A percentile compares a stretch with the other conserved stretches of the same genome.
Conservation (phyloP, 2,797 vertebrate species). For the Ceyx erithaca region DNA sequence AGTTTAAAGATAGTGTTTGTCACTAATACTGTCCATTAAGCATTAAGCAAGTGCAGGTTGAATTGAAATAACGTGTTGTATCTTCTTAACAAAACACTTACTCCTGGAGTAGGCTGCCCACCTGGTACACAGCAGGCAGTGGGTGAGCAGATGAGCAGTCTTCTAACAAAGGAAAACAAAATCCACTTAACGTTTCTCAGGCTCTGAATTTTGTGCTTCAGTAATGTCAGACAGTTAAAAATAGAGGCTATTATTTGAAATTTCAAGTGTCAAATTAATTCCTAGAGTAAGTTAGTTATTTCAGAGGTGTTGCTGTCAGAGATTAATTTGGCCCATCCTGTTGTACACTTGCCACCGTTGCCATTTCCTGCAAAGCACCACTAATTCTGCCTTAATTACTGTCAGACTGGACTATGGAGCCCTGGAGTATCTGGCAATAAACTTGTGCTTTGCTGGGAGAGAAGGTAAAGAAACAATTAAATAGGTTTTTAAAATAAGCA, state of each 20-base stretch:
- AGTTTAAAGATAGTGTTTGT: not conserved
- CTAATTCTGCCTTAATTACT: constrained; percentile 68
- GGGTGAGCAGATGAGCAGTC: not conserved
- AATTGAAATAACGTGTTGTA: not conserved
- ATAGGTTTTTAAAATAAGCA: constrained; percentile 69
- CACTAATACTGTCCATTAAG: not conserved
- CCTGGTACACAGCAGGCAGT: not conserved
- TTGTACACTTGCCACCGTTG: not conserved
- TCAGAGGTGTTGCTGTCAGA: constrained; percentile 26
- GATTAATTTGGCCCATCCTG: constrained; percentile 29
- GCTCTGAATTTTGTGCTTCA: not conserved
- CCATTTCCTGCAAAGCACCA: constrained; percentile 28
- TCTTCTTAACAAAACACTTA: not conserved
- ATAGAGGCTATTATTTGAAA: constrained; percentile 48
- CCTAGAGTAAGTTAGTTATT: constrained; percentile 17
- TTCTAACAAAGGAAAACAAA: constrained; percentile 23
- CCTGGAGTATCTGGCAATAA: constrained; percentile 59
- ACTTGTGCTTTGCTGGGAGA: constrained; percentile 56
- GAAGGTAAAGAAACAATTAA: constrained; percentile 75
- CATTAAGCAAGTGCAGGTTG: not conserved
- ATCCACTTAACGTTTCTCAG: constrained; percentile 25
- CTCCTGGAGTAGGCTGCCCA: not conserved
- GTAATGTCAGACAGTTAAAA: constrained; percentile 31
- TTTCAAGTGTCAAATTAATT: constrained; percentile 8
- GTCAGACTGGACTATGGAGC: constrained; percentile 54